Percentiles rank a stretch among this genome's conserved stretches.
Evolutionary conservation across 2,888 invertebrate species (phyloP).

Genomic region (Drosophila neonasuta): DNA sequence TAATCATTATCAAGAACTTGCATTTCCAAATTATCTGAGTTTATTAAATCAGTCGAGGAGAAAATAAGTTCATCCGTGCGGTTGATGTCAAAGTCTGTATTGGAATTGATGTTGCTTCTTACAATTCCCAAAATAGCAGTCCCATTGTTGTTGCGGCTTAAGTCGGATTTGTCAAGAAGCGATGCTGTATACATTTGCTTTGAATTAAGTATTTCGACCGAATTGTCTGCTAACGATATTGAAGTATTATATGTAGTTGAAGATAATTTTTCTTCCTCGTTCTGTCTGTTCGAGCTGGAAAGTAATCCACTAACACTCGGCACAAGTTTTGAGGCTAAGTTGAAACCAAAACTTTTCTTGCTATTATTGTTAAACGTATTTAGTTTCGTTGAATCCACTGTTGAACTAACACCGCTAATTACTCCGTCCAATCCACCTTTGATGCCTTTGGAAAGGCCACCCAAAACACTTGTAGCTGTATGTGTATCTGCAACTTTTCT

Average conservation of each 20-base stretch:
- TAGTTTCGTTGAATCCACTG: conserved; percentile 36
- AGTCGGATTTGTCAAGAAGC: background rate
- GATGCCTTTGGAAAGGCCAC: conserved; percentile 78
- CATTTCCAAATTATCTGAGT: conserved; percentile 15
- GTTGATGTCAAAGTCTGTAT: conserved; percentile 16
- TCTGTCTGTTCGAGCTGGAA: conserved; percentile 37
- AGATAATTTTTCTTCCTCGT: conserved; percentile 23
- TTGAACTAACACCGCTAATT: conserved; percentile 65
- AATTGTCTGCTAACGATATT: conserved; percentile 6
- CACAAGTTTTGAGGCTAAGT: conserved; percentile 78
- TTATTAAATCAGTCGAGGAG: conserved; percentile 19
- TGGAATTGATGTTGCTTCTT: conserved; percentile 6
- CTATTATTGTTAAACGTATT: conserved; percentile 23
- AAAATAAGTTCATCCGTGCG: conserved; percentile 1
- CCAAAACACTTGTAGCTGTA: conserved; percentile 75
- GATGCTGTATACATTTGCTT: conserved; percentile 10
- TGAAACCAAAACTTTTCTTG: conserved; percentile 74
- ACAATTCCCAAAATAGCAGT: background rate
- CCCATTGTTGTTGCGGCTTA: background rate
- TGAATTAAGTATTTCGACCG: background rate
- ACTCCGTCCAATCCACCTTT: conserved; percentile 80
- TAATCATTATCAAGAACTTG: conserved; percentile 61
- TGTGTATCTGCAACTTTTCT: conserved; percentile 66
- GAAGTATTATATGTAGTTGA: conserved; percentile 7
- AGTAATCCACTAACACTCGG: conserved; percentile 76